Percentiles rank a stretch among this genome's conserved stretches.
phyloP scores from a whole-genome alignment of 2,888 invertebrate species.

The Cephus spinipes region DNA sequence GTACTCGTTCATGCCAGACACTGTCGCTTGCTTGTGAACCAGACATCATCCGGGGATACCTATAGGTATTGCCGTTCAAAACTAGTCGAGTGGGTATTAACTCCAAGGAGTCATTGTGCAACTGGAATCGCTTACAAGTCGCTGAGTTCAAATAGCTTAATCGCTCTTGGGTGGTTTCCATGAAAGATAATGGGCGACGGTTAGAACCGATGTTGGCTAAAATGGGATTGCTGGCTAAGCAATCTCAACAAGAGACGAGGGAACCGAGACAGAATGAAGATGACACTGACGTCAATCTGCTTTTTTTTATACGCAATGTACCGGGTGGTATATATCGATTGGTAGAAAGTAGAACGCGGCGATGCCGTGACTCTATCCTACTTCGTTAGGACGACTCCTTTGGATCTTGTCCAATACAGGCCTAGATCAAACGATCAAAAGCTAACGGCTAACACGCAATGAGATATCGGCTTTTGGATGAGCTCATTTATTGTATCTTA shows the following conservation, averaged over 20 bases:
- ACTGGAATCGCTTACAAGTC: not conserved
- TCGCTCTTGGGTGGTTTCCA: not conserved
- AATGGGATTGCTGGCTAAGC: not conserved
- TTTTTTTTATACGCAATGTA: not conserved
- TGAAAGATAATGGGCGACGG: not conserved
- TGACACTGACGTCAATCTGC: not conserved
- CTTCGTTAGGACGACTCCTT: not conserved
- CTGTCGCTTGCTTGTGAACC: not conserved
- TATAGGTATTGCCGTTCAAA: not conserved
- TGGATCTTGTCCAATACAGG: not conserved
- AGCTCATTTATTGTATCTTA: not conserved
- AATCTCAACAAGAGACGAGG: not conserved
- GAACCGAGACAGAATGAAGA: not conserved
- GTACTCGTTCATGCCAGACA: not conserved
- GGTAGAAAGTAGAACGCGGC: constrained; percentile 30
- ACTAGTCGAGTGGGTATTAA: not conserved
- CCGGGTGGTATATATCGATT: constrained; percentile 34
- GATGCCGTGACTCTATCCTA: constrained; percentile 3
- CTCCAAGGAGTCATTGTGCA: not conserved
- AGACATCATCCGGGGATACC: not conserved
- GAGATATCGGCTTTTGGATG: not conserved
- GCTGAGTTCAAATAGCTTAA: not conserved
- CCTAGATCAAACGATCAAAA: not conserved
- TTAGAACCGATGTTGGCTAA: not conserved
- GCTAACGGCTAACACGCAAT: not conserved